Conservation (phyloP, 2,888 invertebrate species). For the Apodemia hepburni region DNA sequence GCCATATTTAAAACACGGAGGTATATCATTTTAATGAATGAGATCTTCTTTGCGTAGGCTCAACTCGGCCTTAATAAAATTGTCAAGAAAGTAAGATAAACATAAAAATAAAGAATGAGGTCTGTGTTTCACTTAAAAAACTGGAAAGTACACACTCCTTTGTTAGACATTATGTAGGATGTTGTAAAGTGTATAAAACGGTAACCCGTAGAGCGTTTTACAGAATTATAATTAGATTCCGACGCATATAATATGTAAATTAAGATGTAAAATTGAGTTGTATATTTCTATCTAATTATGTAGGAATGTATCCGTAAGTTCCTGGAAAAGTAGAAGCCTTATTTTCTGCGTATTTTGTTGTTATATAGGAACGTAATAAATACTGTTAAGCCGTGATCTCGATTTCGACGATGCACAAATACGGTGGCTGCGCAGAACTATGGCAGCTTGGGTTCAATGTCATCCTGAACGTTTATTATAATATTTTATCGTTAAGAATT, state of each 20-base stretch:
- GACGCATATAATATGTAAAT: not conserved
- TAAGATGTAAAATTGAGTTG: not conserved
- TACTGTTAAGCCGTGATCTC: no score
- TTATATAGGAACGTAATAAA: not conserved
- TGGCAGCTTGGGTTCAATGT: no score
- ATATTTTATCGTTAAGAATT: no score
- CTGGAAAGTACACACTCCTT: not conserved
- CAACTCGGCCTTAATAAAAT: constrained; percentile 62
- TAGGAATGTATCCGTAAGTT: not conserved
- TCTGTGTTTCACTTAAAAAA: not conserved
- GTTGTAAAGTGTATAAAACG: not conserved
- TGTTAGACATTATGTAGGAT: not conserved
- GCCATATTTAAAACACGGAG: constrained; percentile 37
- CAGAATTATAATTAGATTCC: constrained; percentile 11
- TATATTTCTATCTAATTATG: not conserved
- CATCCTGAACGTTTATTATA: no score
- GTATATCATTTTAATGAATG: constrained; percentile 60
- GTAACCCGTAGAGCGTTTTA: not conserved
- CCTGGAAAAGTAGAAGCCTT: no score
- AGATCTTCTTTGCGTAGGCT: constrained; percentile 51
- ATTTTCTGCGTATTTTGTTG: no score
- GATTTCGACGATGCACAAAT: no score
- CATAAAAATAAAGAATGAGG: constrained; percentile 12
- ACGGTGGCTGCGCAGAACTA: no score
- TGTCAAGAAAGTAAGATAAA: constrained; percentile 40